A percentile compares a stretch with the other conserved stretches of the same genome.
These are phyloP conservation scores for Myotis lucifugus DNA, from an alignment of 2,113 vertebrate genomes.

Conservation along the genomic window DNA sequence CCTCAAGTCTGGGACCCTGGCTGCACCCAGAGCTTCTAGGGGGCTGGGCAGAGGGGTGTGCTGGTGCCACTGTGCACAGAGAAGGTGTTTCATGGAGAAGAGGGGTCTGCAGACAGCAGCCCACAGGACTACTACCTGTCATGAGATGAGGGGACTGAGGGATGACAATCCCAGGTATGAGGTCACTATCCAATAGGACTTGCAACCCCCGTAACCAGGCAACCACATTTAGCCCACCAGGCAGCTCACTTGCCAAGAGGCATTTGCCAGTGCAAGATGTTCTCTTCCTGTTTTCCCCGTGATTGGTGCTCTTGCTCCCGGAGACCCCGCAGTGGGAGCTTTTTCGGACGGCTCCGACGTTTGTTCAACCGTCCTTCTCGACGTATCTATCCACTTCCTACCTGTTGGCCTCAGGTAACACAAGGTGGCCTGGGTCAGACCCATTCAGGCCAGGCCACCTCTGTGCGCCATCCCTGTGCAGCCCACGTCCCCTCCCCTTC, in stretches of 20 bases:
- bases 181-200: not conserved
- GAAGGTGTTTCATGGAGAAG: no score
- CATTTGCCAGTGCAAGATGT: not conserved
- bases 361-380: not conserved
- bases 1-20: not conserved
- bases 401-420: not conserved
- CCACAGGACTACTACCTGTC: no score
- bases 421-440: no score
- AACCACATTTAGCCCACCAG: not conserved
- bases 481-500: no score
- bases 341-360: no score
- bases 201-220: not conserved
- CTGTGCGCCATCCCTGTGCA: not conserved
- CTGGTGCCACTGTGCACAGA: not conserved
- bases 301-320: not conserved
- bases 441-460: no score
- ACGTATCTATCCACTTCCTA: not conserved
- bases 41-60: not conserved
- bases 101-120: not conserved
- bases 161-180: not conserved
- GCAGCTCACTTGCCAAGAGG: not conserved
- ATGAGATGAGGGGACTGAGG: not conserved
- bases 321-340: not conserved
- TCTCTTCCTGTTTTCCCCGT: no score
- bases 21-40: no score